Evolutionary conservation across 1,140 invertebrate species (phyloP), one percentile per base, ranked within the genome.

Genomic region (Drosophila rufa): DNA sequence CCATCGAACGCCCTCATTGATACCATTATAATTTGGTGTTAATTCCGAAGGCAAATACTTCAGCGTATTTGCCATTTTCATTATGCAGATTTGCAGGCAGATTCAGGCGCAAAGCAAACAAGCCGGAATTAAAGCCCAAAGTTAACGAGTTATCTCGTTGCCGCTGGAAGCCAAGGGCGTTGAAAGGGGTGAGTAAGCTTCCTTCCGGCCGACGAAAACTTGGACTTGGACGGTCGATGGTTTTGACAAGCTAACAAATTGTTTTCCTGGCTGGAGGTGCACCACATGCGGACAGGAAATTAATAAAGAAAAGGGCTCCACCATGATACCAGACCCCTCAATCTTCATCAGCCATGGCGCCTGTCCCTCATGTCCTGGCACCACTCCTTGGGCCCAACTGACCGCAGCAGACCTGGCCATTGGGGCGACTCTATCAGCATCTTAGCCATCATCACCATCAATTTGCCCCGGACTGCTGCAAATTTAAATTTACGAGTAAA

Each of bases 241-340:
- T 84, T 89, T 75, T 89, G 84, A 89, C 84, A 90, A 79, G 80
- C 85, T 79, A 89, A 90, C 84, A 89, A 89, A 89, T 89, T 89
- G 85, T 84, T 89, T 89, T 83, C 84, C 60, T 67, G 74, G 80
- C 85, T 89, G 87, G 85, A 84, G 84, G 84, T 89, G 69, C 69
- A 89, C 85, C 84, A 90, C 85, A 89, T 89, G 81, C 78, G 82
- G 82, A 80, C 80, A 89, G 85, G 77, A 89, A 90, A 89, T 87
- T 87, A 87, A 84, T 87, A 89, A 89, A 84, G 75, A 89, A 89
- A 89, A 71, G 78, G 65, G 69, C 61, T 43, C 22, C 57, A 47
- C 45, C 38, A 73, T 73, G 70, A 73, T 57, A 27, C 56, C 64
- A 51, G 55, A 43, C 70, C 70, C 68, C 70, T 74, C 68, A 59